These are phyloP conservation scores for Zaprionus ghesquierei DNA, from an alignment of 1,140 invertebrate genomes.

Conservation along the genomic window DNA sequence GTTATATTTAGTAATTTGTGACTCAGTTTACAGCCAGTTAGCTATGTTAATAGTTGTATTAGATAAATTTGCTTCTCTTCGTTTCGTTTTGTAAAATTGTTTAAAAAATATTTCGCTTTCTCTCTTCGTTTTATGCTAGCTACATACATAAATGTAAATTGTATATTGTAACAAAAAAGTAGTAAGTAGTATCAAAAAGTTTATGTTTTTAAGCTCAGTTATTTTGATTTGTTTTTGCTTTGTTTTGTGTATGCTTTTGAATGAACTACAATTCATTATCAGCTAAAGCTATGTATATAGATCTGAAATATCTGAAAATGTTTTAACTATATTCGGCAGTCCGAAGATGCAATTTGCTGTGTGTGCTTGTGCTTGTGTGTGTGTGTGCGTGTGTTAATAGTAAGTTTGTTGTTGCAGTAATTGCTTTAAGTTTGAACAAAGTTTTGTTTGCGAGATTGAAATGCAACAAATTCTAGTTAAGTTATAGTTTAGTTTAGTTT, in stretches of 20 bases:
- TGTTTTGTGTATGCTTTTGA: constrained; percentile 29
- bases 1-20: not conserved
- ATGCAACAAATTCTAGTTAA: constrained; percentile 66
- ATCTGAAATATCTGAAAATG: constrained; percentile 50
- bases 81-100: constrained; percentile 58
- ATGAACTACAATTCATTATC: constrained; percentile 34
- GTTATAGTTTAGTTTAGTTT: constrained; percentile 53
- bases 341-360: constrained; percentile 4
- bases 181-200: constrained; percentile 77
- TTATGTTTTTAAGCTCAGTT: constrained; percentile 49
- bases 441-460: constrained; percentile 65
- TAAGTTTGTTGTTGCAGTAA: constrained; percentile 51
- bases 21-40: constrained; percentile 2
- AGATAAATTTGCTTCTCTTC: constrained; percentile 11
- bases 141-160: constrained; percentile 73
- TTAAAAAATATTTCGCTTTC: constrained; percentile 68
- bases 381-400: constrained; percentile 30
- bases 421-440: constrained; percentile 55
- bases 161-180: constrained; percentile 76
- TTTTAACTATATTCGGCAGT: not conserved
- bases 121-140: constrained; percentile 52
- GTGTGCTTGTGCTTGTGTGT: not conserved
- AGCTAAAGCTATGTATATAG: constrained; percentile 40
- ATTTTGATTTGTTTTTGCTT: constrained; percentile 51
- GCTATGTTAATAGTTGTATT: constrained; percentile 31